Base-by-base conservation (phyloP, 35 echinoderm and acorn worm genomes). In the Lytechinus variegatus region DNA sequence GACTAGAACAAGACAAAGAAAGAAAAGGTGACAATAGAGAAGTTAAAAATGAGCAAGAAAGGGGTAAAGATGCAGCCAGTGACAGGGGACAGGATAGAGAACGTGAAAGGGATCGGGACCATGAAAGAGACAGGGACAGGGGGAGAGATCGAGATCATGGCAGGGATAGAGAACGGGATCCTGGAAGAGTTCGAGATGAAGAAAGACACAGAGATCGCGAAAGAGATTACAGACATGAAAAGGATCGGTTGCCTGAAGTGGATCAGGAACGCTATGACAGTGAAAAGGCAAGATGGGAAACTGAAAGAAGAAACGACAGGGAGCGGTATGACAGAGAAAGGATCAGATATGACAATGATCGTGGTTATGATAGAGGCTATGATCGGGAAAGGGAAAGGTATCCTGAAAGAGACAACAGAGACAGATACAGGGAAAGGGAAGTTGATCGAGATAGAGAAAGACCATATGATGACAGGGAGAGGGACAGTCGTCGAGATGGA, bases 401-500 rank as follows among this genome's bases (percentile, higher is more conserved):
- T 14, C 92, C 92, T 88, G 95, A 95, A 28, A 72, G 94, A 54
- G 94, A 95, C 28, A 79, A 3, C 44, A 95, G 88, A 21, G 28
- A 13, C 24, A 28, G 88, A 54, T 12, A 90, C 11, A 90, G 88
- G 52, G 88, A 90, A 79, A 79, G 66, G 66, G 88, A 90, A 4
- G 7, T n/a, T 44, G 29, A 90, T 54, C 28, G 88, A 90, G 88
- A 90, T 12, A 28, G 88, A 90, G 88, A 90, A 44, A 94, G 54
- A 90, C 54, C 89, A 44, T 29, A 27, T 90, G 88, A 90, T 55
- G 92, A 93, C 52, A 93, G 54, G 27, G 92, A 93, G 53, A 54
- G 92, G 92, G 92, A 93, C 9, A 27, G 9, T 93, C 9, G n/a
- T 16, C 28, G 79, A 95, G 66, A 95, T 87, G 52, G 95, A 96